These are phyloP conservation scores for Patella caerulea DNA, from an alignment of 2,888 invertebrate genomes.

Conservation along the genomic window DNA sequence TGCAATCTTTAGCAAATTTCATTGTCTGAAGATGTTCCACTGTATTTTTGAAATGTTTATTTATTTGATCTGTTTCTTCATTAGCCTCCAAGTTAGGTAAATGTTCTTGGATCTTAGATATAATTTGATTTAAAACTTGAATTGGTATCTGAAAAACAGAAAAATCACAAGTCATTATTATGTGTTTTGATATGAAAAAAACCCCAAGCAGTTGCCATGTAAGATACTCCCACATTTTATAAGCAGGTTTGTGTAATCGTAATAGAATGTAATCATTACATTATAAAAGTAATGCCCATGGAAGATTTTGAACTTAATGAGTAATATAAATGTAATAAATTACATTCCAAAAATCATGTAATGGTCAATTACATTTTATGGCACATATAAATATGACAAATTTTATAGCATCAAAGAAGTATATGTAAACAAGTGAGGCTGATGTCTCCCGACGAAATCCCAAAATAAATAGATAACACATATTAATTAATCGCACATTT, in stretches of 20 bases:
- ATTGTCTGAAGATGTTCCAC: conserved; percentile 65
- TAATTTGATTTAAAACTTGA: conserved; percentile 81
- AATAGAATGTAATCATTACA: too few species aligned
- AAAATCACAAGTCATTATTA: conserved; percentile 8
- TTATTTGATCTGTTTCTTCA: conserved; percentile 96
- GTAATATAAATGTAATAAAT: too few species aligned
- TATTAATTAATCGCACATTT: too few species aligned
- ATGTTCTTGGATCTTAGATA: conserved; percentile 93
- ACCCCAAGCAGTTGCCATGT: background rate
- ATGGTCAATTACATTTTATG: too few species aligned
- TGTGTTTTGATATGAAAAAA: background rate
- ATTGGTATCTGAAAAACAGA: conserved; percentile 76
- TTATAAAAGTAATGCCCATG: background rate
- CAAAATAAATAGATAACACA: too few species aligned
- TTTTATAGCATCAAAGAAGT: background rate
- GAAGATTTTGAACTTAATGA: too few species aligned
- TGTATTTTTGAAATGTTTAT: conserved; percentile 86
- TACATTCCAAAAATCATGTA: too few species aligned
- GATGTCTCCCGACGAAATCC: too few species aligned
- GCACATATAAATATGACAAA: background rate
- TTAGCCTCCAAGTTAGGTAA: conserved; percentile 92
- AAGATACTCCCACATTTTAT: too few species aligned
- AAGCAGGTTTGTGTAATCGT: too few species aligned
- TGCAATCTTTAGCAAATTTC: conserved; percentile 55
- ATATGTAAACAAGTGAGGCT: too few species aligned